Evolutionary conservation across 2,797 vertebrate genomes (phyloP), one percentile per base, ranked within the genome.

Genomic region (Champsocephalus gunnari): DNA sequence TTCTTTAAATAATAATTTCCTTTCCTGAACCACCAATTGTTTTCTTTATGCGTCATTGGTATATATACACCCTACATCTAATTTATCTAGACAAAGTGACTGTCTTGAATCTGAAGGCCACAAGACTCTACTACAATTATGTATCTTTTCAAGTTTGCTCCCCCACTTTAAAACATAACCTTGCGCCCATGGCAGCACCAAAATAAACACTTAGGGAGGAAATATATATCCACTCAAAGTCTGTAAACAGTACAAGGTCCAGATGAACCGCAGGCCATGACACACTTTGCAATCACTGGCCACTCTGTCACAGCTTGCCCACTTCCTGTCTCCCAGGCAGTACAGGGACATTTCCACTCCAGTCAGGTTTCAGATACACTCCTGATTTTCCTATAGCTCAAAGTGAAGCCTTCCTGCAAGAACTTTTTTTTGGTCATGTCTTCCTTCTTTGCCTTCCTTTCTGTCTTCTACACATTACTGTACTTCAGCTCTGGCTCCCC

Each of bases 311-410:
- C 34, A 60, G 44, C 13, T 1, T 17, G 48, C 12, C 21, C 24
- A 28, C 38, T 63, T 41, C 60, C 54, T 16, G 63, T 66, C 43
- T 74, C 47, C 71, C 24, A 43, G 19, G 55, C 24, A 32, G 41
- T 38, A 43, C 54, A 3, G 2, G 61, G 80, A 75, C 70, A 81
- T 81, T 77, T 81, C 61, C 21, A 61, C 65, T 80, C 59, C 50
- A 44, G 66, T 58, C 81, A 71, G 68, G 67, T 65, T 56, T 77
- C 55, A 69, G n/a, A 67, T 41, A 38, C 41, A 43, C 55, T 49
- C 59, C 21, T 9, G 43, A 2, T 34, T 17, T 12, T 44, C 54
- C 68, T 53, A 34, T 49, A 71, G 48, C 12, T 59, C 34, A 75
- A 77, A 82, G 34, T 55, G 63, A 21, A 68, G 38, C 53, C 59